Evolutionary conservation across 2,888 invertebrate genomes (phyloP).

Genomic region (Lagria hirta): DNA sequence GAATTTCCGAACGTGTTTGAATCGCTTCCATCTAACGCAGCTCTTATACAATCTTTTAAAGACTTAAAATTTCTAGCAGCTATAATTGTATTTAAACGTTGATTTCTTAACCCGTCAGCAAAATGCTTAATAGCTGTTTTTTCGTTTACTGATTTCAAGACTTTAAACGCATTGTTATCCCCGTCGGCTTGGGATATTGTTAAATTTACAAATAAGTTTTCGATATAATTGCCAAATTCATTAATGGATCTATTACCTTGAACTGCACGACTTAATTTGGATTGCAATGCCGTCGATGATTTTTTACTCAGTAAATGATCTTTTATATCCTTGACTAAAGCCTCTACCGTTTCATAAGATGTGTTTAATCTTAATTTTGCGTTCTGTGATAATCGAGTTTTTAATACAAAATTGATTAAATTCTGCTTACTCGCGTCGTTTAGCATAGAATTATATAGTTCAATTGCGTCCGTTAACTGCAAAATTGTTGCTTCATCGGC

Average conservation of each 20-base stretch:
- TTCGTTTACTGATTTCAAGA: not conserved
- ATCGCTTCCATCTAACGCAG: no score
- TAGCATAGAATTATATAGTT: no score
- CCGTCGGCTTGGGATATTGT: conserved; percentile 1
- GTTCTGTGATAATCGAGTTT: not conserved
- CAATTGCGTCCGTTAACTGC: no score
- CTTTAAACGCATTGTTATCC: not conserved
- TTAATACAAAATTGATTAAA: not conserved
- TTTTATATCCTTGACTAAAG: conserved; percentile 1
- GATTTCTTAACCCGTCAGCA: no score
- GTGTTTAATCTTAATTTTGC: conserved; percentile 2
- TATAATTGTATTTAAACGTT: no score
- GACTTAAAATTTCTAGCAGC: no score
- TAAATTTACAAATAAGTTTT: not conserved
- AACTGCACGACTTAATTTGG: not conserved
- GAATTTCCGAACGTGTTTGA: no score
- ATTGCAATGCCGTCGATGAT: not conserved
- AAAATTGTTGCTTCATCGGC: no score
- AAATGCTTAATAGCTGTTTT: not conserved
- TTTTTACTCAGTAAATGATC: not conserved
- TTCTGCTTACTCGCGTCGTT: not conserved
- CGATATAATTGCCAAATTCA: not conserved
- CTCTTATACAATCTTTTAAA: no score
- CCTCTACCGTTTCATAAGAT: not conserved
- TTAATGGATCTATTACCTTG: conserved; percentile 2